A percentile compares a stretch with the other conserved stretches of the same genome.
Conservation (phyloP, 2,888 invertebrate genomes). For the Drosophila rellima region DNA sequence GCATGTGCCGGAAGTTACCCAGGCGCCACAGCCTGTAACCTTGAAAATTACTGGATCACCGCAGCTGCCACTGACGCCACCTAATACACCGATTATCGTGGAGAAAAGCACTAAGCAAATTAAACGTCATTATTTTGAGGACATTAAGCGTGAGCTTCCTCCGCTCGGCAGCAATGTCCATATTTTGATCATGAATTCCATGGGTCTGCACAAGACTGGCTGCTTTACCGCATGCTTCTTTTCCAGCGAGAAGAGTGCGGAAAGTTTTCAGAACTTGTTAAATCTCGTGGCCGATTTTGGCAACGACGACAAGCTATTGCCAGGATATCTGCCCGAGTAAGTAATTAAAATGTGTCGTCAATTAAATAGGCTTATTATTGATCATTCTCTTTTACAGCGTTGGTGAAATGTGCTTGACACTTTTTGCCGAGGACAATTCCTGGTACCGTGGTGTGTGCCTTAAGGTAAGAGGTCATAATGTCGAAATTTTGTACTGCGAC, state of each 20-base stretch:
- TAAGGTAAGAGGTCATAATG: slow-evolving; percentile 7
- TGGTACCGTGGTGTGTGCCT: slow-evolving; percentile 69
- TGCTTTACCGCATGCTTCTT: slow-evolving; percentile 49
- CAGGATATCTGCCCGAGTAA: slow-evolving; percentile 55
- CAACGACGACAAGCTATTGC: neutral
- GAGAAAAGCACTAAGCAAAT: neutral
- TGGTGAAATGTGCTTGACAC: slow-evolving; percentile 55
- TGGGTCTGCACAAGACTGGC: slow-evolving; percentile 33
- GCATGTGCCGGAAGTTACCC: neutral
- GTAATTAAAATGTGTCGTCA: neutral
- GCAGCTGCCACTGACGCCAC: slow-evolving; percentile 51
- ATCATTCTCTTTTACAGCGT: slow-evolving; percentile 27
- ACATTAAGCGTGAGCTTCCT: slow-evolving; percentile 34
- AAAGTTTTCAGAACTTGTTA: slow-evolving; percentile 17
- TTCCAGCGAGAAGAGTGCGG: slow-evolving; percentile 1
- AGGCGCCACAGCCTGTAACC: neutral
- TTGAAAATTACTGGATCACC: neutral
- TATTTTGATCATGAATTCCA: slow-evolving; percentile 29
- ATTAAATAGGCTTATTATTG: neutral
- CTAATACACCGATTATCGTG: neutral
- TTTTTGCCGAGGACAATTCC: slow-evolving; percentile 46
- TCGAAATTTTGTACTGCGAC: slow-evolving; percentile 47
- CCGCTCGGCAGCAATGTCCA: slow-evolving; percentile 31
- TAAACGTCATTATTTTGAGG: slow-evolving; percentile 40
- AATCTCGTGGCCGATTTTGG: slow-evolving; percentile 16